These are phyloP conservation scores for Perca flavescens DNA, from an alignment of 2,113 vertebrate genomes.

Conservation along the genomic window DNA sequence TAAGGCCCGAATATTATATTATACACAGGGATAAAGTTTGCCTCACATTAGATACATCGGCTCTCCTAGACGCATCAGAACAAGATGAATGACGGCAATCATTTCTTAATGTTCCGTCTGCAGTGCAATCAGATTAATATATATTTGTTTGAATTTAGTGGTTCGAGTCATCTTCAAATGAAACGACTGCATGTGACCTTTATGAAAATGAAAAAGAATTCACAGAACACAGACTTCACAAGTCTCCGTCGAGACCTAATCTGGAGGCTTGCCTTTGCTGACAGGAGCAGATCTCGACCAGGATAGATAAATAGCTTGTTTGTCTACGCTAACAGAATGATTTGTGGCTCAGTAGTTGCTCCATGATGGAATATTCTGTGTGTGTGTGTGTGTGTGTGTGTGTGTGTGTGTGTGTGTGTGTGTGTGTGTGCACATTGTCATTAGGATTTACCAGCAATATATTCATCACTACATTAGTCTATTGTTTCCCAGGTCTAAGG, in stretches of 20 bases:
- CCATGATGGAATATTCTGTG: constrained; percentile 44
- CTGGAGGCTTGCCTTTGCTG: constrained; percentile 47
- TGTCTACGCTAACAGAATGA: constrained; percentile 61
- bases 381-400: constrained; percentile 14
- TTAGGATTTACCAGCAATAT: constrained; percentile 41
- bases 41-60: constrained; percentile 12
- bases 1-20: constrained; percentile 17
- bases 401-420: constrained; percentile 26
- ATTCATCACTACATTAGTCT: constrained; percentile 40
- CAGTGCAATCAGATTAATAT: constrained; percentile 20
- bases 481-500: constrained; percentile 4
- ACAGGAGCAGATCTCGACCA: constrained; percentile 63
- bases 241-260: constrained; percentile 55
- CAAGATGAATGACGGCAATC: constrained; percentile 40
- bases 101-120: constrained; percentile 42
- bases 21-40: neutral
- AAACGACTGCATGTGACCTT: constrained; percentile 43
- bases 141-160: constrained; percentile 45
- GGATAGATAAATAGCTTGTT: constrained; percentile 74
- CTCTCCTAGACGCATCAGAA: constrained; percentile 7
- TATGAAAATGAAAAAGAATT: constrained; percentile 39
- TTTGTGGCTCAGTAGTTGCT: constrained; percentile 56
- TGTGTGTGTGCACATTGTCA: constrained; percentile 8
- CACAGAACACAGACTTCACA: constrained; percentile 51
- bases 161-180: constrained; percentile 52